phyloP scores from a whole-genome alignment of 2,113 vertebrate genomes.

The Archocentrus centrarchus region DNA sequence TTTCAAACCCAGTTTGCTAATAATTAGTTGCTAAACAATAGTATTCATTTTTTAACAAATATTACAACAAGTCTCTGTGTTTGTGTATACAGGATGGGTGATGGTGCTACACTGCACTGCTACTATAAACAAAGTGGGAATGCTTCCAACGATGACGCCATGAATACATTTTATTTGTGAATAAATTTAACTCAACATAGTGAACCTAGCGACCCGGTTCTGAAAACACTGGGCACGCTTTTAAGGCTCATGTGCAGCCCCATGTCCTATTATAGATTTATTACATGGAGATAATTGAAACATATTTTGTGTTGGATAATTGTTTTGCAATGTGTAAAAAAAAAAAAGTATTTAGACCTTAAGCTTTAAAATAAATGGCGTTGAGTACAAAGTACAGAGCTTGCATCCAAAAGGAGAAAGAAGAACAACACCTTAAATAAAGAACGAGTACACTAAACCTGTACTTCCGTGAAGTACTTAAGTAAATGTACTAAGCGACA shows the following conservation, averaged over 20 bases:
- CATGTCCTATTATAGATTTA: neutral
- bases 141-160: too few species aligned
- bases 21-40: neutral
- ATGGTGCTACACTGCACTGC: neutral
- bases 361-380: neutral
- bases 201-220: neutral
- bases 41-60: neutral
- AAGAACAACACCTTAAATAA: neutral
- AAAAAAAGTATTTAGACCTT: neutral
- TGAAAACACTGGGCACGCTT: neutral
- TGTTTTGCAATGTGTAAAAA: neutral
- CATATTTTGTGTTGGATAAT: neutral
- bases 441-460: neutral
- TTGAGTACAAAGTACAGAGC: too few species aligned
- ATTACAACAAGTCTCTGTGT: neutral
- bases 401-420: neutral
- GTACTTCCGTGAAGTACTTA: neutral
- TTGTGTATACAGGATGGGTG: neutral
- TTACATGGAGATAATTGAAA: neutral
- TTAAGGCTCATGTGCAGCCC: neutral
- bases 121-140: neutral
- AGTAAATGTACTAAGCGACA: too few species aligned
- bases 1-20: neutral
- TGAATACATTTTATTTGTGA: neutral
- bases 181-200: neutral